A percentile compares a stretch with the other conserved stretches of the same genome.
Conservation (phyloP, 2,113 vertebrate genomes). For the Zosterops hypoxanthus region DNA sequence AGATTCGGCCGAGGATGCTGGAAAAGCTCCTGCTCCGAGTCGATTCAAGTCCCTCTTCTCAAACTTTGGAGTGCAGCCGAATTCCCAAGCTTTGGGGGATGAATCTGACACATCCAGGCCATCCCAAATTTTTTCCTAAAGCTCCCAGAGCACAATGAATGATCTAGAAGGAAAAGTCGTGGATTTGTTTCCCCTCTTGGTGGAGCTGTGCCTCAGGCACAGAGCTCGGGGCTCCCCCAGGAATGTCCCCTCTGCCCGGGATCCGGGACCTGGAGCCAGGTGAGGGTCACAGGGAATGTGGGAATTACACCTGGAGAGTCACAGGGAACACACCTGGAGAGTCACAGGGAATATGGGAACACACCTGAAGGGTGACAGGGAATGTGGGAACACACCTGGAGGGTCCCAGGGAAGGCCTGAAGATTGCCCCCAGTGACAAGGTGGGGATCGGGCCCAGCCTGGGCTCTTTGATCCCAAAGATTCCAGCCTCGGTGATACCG, state of each 20-base stretch:
- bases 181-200: neutral
- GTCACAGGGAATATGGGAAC: neutral
- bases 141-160: accelerated
- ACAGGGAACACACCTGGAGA: neutral
- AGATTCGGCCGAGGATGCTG: neutral
- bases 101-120: neutral
- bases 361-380: neutral
- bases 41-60: neutral
- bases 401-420: neutral
- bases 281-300: neutral
- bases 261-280: neutral
- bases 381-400: neutral
- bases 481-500: neutral
- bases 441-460: neutral
- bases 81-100: neutral
- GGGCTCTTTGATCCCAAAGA: neutral
- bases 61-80: neutral
- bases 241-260: neutral
- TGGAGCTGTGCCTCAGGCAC: neutral
- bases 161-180: neutral
- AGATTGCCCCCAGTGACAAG: neutral
- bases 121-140: neutral
- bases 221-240: neutral
- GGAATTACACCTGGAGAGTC: neutral
- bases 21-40: neutral